These are phyloP conservation scores for Cantharis rufa DNA, from an alignment of 2,888 invertebrate genomes.

Conservation along the genomic window DNA sequence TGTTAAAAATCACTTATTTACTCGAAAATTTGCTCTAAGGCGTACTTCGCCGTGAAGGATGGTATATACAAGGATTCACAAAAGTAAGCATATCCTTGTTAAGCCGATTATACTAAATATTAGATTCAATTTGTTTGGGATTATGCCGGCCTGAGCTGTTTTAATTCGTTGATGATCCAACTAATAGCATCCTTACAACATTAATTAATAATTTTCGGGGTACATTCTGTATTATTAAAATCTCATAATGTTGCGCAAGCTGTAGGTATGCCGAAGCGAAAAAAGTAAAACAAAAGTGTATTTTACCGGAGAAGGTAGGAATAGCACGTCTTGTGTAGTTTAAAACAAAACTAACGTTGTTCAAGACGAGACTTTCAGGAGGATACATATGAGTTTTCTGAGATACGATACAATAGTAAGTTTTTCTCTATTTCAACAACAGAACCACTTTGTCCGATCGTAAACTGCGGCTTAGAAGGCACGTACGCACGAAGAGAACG, in stretches of 20 bases:
- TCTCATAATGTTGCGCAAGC: background rate
- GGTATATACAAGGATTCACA: background rate
- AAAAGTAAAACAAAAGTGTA: background rate
- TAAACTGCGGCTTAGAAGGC: constrained; percentile 25
- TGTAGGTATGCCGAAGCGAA: background rate
- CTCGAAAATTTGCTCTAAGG: background rate
- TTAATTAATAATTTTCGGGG: constrained; percentile 23
- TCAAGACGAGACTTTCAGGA: constrained; percentile 13
- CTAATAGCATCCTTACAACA: constrained; percentile 44
- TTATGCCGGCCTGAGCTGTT: constrained; percentile 42
- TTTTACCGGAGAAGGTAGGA: background rate
- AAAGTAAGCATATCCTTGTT: constrained; percentile 30
- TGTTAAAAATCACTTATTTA: background rate
- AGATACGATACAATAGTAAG: constrained; percentile 9
- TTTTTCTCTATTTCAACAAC: constrained; percentile 34
- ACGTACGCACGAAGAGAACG: constrained; percentile 13
- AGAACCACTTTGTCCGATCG: constrained; percentile 37
- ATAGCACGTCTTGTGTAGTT: constrained; percentile 1
- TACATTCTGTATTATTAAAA: background rate
- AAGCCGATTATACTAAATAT: constrained; percentile 55
- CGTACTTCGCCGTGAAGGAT: background rate
- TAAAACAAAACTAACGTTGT: constrained; percentile 6
- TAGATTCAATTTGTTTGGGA: constrained; percentile 55
- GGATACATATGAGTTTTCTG: constrained; percentile 27
- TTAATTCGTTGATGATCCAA: constrained; percentile 50